These are phyloP conservation scores for Bubo blakistoni DNA, from an alignment of 2,113 vertebrate genomes.

Conservation along the genomic window DNA sequence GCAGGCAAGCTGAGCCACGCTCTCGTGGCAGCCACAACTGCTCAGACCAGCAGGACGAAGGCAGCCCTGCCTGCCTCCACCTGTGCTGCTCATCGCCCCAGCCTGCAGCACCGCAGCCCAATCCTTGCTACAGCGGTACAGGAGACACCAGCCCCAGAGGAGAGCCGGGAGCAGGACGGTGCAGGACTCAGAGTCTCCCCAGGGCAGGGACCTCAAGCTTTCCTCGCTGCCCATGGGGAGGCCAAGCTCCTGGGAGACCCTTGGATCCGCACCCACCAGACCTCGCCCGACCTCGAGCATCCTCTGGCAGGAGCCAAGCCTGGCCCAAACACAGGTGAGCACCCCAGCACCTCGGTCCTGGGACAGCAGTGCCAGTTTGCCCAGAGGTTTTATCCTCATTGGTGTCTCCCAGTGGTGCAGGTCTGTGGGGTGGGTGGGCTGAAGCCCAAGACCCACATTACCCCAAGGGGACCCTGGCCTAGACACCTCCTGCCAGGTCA, in stretches of 20 bases:
- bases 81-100: neutral
- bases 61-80: neutral
- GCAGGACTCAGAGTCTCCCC: neutral
- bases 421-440: neutral
- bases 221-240: neutral
- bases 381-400: fast-evolving
- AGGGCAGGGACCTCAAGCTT: neutral
- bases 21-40: neutral
- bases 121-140: fast-evolving
- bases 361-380: neutral
- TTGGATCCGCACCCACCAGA: neutral
- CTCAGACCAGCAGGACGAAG: neutral
- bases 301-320: neutral
- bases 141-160: neutral
- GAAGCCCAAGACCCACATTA: neutral
- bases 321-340: neutral
- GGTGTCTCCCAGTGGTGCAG: neutral
- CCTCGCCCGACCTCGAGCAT: neutral
- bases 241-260: neutral
- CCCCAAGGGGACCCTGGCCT: neutral
- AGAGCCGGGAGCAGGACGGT: neutral
- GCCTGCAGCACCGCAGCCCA: neutral
- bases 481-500: neutral
- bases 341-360: neutral
- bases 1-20: neutral